These are phyloP conservation scores for Ibycter americanus DNA, from an alignment of 2,797 vertebrate species.

Conservation along the genomic window DNA sequence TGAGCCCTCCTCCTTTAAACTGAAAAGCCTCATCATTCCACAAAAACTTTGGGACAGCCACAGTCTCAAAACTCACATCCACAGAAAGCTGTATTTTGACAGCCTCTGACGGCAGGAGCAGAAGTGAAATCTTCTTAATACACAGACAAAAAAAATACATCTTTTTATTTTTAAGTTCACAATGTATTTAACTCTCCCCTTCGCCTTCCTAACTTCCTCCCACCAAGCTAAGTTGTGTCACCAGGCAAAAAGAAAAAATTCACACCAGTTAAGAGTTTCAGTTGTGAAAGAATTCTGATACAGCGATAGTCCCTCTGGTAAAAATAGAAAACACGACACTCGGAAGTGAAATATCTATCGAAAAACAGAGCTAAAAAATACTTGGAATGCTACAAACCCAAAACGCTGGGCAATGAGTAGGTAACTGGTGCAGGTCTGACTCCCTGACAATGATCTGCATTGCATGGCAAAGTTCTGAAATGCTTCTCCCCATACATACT, in stretches of 20 bases:
- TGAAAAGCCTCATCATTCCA: neutral
- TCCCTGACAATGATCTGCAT: neutral
- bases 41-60: constrained; percentile 9
- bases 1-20: neutral
- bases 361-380: constrained; percentile 18
- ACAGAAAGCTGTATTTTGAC: constrained; percentile 42
- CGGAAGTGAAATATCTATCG: constrained; percentile 32
- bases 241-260: constrained; percentile 49
- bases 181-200: constrained; percentile 29
- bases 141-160: constrained; percentile 33
- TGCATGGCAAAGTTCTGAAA: neutral
- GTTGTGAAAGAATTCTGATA: constrained; percentile 52
- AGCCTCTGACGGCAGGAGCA: constrained; percentile 12
- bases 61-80: constrained; percentile 30
- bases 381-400: neutral
- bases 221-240: neutral
- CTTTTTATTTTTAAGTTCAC: constrained; percentile 52
- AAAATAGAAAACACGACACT: constrained; percentile 55
- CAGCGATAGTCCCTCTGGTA: constrained; percentile 24
- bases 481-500: neutral
- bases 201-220: constrained; percentile 33
- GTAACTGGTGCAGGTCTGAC: neutral
- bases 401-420: neutral
- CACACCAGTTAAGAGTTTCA: constrained; percentile 23
- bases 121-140: constrained; percentile 19